These are phyloP conservation scores for Incurvaria masculella DNA, from an alignment of 2,888 invertebrate genomes.

Conservation along the genomic window DNA sequence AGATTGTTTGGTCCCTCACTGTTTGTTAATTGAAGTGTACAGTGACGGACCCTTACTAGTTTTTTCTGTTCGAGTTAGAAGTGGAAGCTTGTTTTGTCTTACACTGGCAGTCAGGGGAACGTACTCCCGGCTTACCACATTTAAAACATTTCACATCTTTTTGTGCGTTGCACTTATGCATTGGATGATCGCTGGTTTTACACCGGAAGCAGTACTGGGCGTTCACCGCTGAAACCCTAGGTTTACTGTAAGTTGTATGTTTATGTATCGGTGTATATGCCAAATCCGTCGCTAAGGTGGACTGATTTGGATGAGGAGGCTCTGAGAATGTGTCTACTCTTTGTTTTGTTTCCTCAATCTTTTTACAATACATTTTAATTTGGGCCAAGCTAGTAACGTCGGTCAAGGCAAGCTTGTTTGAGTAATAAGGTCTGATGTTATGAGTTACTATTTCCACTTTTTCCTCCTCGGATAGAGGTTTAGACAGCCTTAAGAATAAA, in stretches of 20 bases:
- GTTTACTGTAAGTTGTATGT: background rate
- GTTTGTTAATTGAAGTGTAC: too few species aligned
- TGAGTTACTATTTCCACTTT: background rate
- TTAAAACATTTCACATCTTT: background rate
- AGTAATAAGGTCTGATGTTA: background rate
- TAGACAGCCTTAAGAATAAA: background rate
- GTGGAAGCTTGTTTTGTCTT: background rate
- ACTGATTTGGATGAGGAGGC: background rate
- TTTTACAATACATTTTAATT: background rate
- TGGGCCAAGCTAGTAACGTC: background rate
- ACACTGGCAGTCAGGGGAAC: background rate
- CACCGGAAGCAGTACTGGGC: constrained; percentile 1
- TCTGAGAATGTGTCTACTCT: background rate
- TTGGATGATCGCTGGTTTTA: background rate
- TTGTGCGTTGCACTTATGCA: background rate
- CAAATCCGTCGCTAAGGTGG: background rate
- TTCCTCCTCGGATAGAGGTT: background rate
- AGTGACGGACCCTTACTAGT: background rate
- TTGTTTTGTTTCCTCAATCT: background rate
- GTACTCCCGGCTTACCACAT: background rate
- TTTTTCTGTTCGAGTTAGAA: background rate
- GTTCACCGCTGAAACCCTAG: background rate
- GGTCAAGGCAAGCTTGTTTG: background rate
- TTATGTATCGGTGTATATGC: background rate
- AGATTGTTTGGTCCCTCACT: too few species aligned